Base-by-base conservation (phyloP, 2,113 vertebrate genomes). In the Barnardius zonarius region DNA sequence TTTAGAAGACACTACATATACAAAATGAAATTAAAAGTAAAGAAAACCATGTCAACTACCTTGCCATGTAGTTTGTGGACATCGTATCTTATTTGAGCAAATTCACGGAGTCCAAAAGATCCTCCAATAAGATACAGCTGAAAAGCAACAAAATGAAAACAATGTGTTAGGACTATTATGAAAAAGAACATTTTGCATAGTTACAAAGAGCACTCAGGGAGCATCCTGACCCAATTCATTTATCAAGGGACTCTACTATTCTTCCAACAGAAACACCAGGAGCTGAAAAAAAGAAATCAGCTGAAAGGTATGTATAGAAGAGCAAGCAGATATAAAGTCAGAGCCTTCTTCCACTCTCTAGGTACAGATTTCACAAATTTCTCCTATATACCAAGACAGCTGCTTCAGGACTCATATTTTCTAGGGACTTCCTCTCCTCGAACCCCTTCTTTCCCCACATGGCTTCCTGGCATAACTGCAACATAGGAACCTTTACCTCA, bases 71-170 rank as follows among this genome's bases (percentile, higher is more conserved):
- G 90, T 75, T 98, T 99, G 89, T 99, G 98, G 72, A 97, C 98
- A 93, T 99, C 99, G 0, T 99, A 99, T 46, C 99, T 98, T 86
- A 99, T 99, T 85, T 99, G 99, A 88, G 99, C 95, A 93, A 99
- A 99, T 86, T 99, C 99, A 69, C 98, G 97, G 77, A 99, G 98
- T 74, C 99, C 99, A 88, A 99, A 99, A 74, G 99, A 99, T 68
- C 99, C 99, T 83, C 99, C 99, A 49, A 99, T 79, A 72, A 99
- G 68, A 85, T 99, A 98, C 51, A 99, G 62, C 99, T 99, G 95
- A 92, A 98, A 98, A 86, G 90, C 39, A 66, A 41, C 11, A 91
- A 64, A 96, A 94, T n/a, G 24, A 67, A 95, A 68, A 70, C 13
- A 83, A 48, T 0, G 0, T 13, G 23, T 91, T 75, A 95, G 54